Conservation (phyloP, 2,888 invertebrate species). For the Nasonovia ribisnigri region DNA sequence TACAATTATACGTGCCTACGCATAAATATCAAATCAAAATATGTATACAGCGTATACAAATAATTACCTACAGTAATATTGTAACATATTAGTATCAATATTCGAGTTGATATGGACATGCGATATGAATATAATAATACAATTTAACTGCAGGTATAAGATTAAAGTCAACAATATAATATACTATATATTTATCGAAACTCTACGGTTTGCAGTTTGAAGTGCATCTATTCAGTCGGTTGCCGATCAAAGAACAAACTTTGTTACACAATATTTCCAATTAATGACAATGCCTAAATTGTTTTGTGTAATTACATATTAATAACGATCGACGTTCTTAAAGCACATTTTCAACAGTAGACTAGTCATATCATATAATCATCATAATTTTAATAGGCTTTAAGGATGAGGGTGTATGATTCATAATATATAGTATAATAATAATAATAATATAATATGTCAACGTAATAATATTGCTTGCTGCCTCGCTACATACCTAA, state of each 20-base stretch:
- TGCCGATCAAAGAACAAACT: not conserved
- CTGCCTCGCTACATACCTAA: not conserved
- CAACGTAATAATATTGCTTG: not conserved
- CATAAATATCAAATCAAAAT: not conserved
- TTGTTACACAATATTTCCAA: conserved; percentile 15
- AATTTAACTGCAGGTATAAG: not conserved
- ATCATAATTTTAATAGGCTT: not conserved
- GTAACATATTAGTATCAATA: not conserved
- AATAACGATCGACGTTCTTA: not conserved
- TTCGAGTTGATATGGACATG: not conserved
- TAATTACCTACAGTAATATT: not conserved
- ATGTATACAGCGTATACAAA: not conserved
- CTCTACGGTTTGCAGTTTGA: not conserved
- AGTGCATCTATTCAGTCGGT: not conserved
- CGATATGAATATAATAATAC: not conserved
- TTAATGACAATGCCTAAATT: not conserved
- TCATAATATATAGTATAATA: not conserved
- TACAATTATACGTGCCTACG: not conserved
- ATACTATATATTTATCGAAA: not conserved
- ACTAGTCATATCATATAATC: not conserved
- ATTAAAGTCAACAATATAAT: not conserved
- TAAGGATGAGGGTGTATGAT: no score
- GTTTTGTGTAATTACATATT: not conserved
- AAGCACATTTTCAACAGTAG: not conserved
- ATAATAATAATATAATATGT: not conserved